These are phyloP conservation scores for Rotaria macrura DNA, from an alignment of 2,888 invertebrate species.

Conservation along the genomic window DNA sequence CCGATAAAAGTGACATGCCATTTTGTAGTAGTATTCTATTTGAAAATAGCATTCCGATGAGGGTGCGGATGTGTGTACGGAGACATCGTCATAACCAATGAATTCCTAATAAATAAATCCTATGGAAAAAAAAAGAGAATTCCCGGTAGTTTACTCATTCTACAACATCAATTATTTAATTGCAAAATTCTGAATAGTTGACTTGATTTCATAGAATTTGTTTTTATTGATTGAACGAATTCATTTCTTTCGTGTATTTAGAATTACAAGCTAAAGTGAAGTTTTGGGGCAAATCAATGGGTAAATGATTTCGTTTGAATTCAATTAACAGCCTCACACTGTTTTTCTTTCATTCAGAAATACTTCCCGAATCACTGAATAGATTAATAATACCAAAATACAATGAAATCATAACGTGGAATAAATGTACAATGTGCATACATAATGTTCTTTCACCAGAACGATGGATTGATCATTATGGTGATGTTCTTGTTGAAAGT, in stretches of 20 bases:
- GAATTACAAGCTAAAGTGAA: constrained; percentile 72
- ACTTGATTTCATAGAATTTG: too few relatives aligned
- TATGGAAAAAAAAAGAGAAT: too few relatives aligned
- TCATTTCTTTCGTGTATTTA: constrained; percentile 36
- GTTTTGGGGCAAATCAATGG: constrained; percentile 82
- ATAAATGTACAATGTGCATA: constrained; percentile 73
- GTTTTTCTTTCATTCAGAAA: neutral
- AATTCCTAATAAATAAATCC: too few relatives aligned
- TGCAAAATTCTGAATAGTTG: too few relatives aligned
- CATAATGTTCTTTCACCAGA: constrained; percentile 72
- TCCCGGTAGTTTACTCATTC: too few relatives aligned
- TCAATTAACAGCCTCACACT: neutral
- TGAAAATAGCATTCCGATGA: too few relatives aligned
- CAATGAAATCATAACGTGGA: constrained; percentile 65
- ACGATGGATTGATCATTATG: constrained; percentile 73
- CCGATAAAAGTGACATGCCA: too few relatives aligned
- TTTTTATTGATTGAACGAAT: too few relatives aligned
- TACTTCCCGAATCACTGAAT: neutral
- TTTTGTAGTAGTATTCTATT: too few relatives aligned
- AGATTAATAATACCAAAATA: constrained; percentile 41
- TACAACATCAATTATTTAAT: too few relatives aligned
- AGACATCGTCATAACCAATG: too few relatives aligned
- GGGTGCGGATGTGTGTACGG: too few relatives aligned
- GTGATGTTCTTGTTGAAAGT: constrained; percentile 42
- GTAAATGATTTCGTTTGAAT: constrained; percentile 53